phyloP scores from a whole-genome alignment of 1,140 invertebrate species.

The Whitmania pigra region DNA sequence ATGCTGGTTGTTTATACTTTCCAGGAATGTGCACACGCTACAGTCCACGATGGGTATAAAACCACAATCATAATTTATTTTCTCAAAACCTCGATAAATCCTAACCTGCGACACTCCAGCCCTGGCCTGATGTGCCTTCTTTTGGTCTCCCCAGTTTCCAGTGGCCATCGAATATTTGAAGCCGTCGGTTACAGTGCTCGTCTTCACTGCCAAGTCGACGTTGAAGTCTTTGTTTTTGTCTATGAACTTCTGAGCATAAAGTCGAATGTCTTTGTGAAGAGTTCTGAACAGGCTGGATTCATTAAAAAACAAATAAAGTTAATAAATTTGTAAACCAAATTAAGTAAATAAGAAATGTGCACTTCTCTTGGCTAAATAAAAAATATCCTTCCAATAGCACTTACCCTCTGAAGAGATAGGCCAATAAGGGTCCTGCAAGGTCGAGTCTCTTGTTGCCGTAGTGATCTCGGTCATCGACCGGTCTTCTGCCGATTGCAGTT shows the following conservation, averaged over 20 bases:
- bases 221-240: constrained; percentile 97
- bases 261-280: constrained; percentile 55
- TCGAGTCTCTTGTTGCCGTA: constrained; percentile 97
- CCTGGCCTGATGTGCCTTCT: constrained; percentile 94
- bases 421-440: constrained; percentile 84
- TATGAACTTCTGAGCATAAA: constrained; percentile 98
- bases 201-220: constrained; percentile 89
- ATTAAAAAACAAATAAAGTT: too few species aligned
- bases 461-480: constrained; percentile 97
- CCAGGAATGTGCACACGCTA: too few species aligned
- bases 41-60: too few species aligned
- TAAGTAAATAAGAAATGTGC: neutral
- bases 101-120: constrained; percentile 71
- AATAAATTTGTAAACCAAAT: neutral
- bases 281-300: constrained; percentile 38
- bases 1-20: too few species aligned
- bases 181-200: constrained; percentile 95
- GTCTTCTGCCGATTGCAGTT: constrained; percentile 81
- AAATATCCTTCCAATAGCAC: constrained; percentile 6
- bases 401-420: constrained; percentile 80
- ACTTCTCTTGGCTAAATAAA: too few species aligned
- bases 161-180: constrained; percentile 91
- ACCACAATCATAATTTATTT: neutral
- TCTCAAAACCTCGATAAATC: neutral
- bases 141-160: constrained; percentile 99